Conservation (phyloP, 2,888 invertebrate genomes). For the Drosophila colorata region DNA sequence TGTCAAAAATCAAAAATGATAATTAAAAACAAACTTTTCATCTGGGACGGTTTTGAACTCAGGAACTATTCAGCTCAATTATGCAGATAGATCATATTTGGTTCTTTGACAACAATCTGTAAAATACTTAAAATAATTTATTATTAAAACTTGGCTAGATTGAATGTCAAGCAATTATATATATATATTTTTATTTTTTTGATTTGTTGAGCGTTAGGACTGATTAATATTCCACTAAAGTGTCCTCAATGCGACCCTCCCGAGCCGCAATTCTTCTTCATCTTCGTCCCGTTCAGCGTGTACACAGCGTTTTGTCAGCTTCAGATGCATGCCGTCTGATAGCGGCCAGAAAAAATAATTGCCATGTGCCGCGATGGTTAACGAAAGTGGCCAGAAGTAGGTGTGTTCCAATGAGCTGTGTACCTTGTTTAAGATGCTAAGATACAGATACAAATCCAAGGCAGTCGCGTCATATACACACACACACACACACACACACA, state of each 20-base stretch:
- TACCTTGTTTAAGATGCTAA: conserved; percentile 47
- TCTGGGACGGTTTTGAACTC: no score
- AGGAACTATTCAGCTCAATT: no score
- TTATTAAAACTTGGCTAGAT: neutral
- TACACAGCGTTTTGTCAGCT: conserved; percentile 19
- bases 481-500: conserved; percentile 25
- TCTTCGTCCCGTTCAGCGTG: neutral
- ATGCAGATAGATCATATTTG: no score
- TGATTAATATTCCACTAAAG: conserved; percentile 43
- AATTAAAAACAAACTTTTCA: no score
- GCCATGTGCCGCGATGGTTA: conserved; percentile 51
- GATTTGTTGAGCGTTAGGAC: conserved; percentile 11
- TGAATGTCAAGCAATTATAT: neutral
- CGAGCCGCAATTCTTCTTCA: conserved; percentile 12
- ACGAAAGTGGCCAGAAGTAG: conserved; percentile 69
- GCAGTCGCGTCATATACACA: conserved; percentile 45
- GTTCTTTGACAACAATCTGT: no score
- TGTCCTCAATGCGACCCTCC: conserved; percentile 11
- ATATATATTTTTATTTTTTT: no score
- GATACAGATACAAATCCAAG: conserved; percentile 58
- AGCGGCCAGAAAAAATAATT: conserved; percentile 57
- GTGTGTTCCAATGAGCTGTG: conserved; percentile 57
- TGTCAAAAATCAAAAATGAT: no score
- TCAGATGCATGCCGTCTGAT: conserved; percentile 61
- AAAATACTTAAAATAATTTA: no score